phyloP scores from a whole-genome alignment of 2,797 vertebrate genomes.

The Prionace glauca region DNA sequence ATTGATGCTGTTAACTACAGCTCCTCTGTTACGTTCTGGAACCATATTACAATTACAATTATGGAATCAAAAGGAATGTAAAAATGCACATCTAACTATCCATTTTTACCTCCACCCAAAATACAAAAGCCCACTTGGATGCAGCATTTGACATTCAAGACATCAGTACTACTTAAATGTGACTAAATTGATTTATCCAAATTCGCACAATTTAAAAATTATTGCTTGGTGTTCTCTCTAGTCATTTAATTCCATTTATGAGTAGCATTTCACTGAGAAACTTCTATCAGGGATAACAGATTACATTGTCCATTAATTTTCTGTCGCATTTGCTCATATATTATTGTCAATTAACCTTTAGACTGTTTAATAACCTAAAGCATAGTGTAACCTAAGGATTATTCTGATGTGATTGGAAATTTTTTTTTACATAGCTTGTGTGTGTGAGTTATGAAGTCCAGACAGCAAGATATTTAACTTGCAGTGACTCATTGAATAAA shows the following conservation, averaged over 20 bases:
- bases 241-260: neutral
- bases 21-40: neutral
- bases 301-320: neutral
- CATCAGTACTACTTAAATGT: too few species aligned
- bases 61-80: neutral
- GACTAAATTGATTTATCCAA: neutral
- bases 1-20: neutral
- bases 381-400: neutral
- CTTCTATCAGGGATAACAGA: neutral
- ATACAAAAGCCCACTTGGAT: neutral
- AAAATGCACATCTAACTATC: neutral
- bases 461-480: neutral
- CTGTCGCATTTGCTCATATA: neutral
- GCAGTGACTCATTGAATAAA: neutral
- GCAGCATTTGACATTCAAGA: neutral
- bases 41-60: neutral
- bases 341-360: neutral
- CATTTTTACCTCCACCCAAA: neutral
- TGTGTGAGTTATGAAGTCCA: neutral
- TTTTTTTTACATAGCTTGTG: neutral
- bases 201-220: neutral
- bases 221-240: neutral
- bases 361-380: neutral
- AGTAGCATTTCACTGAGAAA: neutral
- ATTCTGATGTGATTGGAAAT: neutral